Conservation (phyloP, 2,888 invertebrate species). For the Chrysodeixis includens region DNA sequence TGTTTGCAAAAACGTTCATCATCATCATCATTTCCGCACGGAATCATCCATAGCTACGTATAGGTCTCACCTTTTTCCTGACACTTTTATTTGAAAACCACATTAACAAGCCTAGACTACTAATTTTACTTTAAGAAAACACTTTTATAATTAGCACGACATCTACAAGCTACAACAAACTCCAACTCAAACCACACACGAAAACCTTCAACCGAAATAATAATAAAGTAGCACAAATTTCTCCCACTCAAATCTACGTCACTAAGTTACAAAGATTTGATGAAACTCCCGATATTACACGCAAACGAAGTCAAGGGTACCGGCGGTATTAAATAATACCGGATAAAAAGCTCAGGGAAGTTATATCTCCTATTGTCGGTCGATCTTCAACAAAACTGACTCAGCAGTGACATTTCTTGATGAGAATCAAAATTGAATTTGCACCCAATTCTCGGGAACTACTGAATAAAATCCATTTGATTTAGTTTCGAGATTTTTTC, state of each 20-base stretch:
- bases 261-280: slow-evolving; percentile 4
- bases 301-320: slow-evolving; percentile 8
- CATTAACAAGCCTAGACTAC: too few species aligned
- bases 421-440: slow-evolving; percentile 54
- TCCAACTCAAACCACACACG: not conserved
- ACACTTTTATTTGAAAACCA: too few species aligned
- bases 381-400: slow-evolving; percentile 8
- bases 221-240: not conserved
- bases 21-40: too few species aligned
- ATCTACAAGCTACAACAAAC: not conserved
- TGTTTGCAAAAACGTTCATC: too few species aligned
- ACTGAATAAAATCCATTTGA: slow-evolving; percentile 38
- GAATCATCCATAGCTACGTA: too few species aligned
- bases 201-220: not conserved
- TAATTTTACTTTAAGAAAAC: too few species aligned
- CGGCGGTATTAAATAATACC: slow-evolving; percentile 13
- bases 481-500: slow-evolving; percentile 21
- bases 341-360: not conserved
- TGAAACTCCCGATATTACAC: slow-evolving; percentile 1
- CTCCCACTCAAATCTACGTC: not conserved
- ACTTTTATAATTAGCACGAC: not conserved
- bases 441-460: slow-evolving; percentile 49
- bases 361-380: slow-evolving; percentile 12
- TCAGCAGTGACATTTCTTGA: slow-evolving; percentile 44
- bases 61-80: too few species aligned